Evolutionary conservation across 2,888 invertebrate species (phyloP).

Genomic region (Leptopterna dolabrata): DNA sequence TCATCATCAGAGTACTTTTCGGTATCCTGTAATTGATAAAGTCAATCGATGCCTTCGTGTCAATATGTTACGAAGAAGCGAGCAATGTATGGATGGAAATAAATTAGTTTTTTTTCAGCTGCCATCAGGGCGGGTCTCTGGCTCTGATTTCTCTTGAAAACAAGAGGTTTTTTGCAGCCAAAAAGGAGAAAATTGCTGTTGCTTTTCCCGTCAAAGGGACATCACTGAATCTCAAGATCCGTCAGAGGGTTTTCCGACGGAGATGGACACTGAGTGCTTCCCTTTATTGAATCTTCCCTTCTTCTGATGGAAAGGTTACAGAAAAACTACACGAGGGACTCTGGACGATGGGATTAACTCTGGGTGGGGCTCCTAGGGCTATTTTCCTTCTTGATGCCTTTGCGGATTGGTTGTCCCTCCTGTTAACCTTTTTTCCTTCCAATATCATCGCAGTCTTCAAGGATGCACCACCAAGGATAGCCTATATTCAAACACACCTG

Average conservation of each 20-base stretch:
- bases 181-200: neutral
- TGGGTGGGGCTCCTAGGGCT: neutral
- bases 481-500: neutral
- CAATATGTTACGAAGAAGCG: too few relatives aligned
- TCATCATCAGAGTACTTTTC: too few relatives aligned
- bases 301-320: neutral
- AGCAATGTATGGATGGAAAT: too few relatives aligned
- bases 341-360: constrained; percentile 13
- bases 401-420: constrained; percentile 27
- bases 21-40: too few relatives aligned
- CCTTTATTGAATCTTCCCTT: neutral
- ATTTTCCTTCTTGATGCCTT: constrained; percentile 32
- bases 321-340: neutral
- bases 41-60: too few relatives aligned
- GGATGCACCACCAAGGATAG: neutral
- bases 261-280: constrained; percentile 28
- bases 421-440: neutral
- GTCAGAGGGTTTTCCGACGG: neutral
- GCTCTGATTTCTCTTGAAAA: too few relatives aligned
- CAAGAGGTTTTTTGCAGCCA: neutral
- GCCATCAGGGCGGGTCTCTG: too few relatives aligned
- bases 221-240: neutral
- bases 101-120: too few relatives aligned
- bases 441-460: neutral
- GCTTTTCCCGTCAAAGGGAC: neutral